Evolutionary conservation across 2,113 vertebrate genomes (phyloP).

Genomic region (Oryctolagus cuniculus): mOryCun1.1 NC_091443.1:20754001-20754500

Average conservation of each 20-base stretch:
- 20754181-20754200: neutral
- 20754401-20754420: neutral
- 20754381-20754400: neutral
- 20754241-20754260: neutral
- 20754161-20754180: neutral
- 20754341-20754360: neutral
- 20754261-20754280: neutral
- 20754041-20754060: neutral
- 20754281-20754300: neutral
- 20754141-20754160: neutral
- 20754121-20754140: neutral
- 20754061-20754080: neutral
- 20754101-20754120: neutral
- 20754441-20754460: neutral
- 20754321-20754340: neutral
- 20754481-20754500: neutral
- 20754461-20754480: neutral
- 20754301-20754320: neutral
- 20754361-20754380: constrained; percentile 22
- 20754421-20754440: neutral
- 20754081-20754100: neutral
- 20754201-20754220: neutral
- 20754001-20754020: neutral
- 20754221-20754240: neutral
- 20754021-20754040: neutral